Conservation (phyloP, 2,797 vertebrate species). For the Acomys russatus region DNA sequence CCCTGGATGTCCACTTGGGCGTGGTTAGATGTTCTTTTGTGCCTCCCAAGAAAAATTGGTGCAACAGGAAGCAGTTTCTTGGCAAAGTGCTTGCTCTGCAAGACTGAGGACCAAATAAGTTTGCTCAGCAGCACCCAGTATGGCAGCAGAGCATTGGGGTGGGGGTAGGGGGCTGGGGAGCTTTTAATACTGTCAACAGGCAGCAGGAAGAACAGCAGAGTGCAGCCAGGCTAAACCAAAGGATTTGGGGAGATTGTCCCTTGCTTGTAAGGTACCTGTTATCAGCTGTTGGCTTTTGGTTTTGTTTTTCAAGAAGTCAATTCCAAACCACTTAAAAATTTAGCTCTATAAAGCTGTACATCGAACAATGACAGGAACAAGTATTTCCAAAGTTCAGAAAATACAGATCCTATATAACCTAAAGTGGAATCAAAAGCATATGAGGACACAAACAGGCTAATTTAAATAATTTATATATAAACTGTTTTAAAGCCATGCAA, state of each 20-base stretch:
- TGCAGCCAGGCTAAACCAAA: not conserved
- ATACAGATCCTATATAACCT: slow-evolving; percentile 42
- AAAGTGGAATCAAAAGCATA: slow-evolving; percentile 39
- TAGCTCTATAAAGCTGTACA: not conserved
- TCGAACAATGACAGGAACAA: not conserved
- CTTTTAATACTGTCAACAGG: not conserved
- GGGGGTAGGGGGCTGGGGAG: too few relatives aligned
- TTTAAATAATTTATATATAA: slow-evolving; percentile 9
- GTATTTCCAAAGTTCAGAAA: slow-evolving; percentile 52
- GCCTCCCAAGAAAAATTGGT: not conserved
- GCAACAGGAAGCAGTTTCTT: not conserved
- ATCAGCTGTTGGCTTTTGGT: not conserved
- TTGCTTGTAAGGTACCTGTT: not conserved
- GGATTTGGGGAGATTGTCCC: not conserved
- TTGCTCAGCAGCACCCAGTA: not conserved
- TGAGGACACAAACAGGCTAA: not conserved
- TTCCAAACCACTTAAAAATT: not conserved
- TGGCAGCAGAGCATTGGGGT: not conserved
- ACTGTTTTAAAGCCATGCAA: not conserved
- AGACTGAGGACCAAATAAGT: not conserved
- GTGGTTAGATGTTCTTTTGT: not conserved
- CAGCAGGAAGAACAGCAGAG: not conserved
- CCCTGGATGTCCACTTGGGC: not conserved
- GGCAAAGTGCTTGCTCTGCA: not conserved
- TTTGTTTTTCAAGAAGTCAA: slow-evolving; percentile 31